phyloP scores from a whole-genome alignment of 2,888 invertebrate species.

The Amphipyra berbera region DNA sequence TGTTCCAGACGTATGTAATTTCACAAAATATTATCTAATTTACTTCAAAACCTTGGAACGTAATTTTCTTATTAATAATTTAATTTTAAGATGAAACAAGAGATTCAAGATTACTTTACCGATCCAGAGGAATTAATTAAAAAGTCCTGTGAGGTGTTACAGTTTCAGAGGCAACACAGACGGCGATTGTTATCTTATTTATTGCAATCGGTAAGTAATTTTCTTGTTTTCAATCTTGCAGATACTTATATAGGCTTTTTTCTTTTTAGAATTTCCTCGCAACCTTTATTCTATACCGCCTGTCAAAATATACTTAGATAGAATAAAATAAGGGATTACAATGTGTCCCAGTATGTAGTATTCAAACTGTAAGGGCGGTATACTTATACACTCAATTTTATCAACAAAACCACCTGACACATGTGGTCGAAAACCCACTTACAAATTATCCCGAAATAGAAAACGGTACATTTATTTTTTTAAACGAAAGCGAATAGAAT shows the following conservation, averaged over 20 bases:
- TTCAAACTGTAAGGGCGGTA: too few species aligned
- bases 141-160: conserved; percentile 84
- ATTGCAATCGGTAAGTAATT: conserved; percentile 81
- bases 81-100: conserved; percentile 84
- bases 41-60: conserved; percentile 22
- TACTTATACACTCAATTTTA: too few species aligned
- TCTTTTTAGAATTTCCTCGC: neutral
- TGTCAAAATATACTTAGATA: too few species aligned
- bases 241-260: too few species aligned
- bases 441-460: too few species aligned
- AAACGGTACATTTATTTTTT: too few species aligned
- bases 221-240: conserved; percentile 18
- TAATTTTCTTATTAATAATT: conserved; percentile 49
- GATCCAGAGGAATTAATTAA: conserved; percentile 87
- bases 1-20: conserved; percentile 81
- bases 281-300: neutral
- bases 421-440: too few species aligned
- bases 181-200: conserved; percentile 84
- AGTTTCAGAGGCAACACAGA: conserved; percentile 86
- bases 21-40: conserved; percentile 30
- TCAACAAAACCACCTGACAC: too few species aligned
- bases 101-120: conserved; percentile 87
- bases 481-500: too few species aligned
- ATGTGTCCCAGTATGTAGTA: too few species aligned
- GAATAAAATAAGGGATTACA: too few species aligned